Evolutionary conservation across 1,140 invertebrate genomes (phyloP).

Genomic region (Amyelois transitella): DNA sequence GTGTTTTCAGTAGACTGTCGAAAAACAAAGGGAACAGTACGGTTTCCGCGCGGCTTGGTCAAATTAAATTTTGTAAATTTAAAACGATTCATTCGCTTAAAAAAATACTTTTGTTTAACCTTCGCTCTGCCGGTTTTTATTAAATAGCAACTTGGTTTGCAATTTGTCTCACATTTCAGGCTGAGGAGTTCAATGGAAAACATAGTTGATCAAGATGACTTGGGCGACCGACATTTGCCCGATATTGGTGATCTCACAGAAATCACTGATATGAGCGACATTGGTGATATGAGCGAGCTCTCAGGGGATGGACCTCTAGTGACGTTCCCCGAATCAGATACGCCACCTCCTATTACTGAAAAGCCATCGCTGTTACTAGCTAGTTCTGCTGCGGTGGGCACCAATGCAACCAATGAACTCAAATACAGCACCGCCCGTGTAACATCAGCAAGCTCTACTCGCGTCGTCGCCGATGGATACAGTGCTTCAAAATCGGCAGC

Average conservation of each 20-base stretch:
- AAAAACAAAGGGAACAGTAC: conserved; percentile 65
- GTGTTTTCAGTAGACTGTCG: conserved; percentile 63
- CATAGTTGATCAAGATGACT: conserved; percentile 75
- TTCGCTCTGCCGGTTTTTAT: neutral
- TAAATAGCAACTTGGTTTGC: neutral
- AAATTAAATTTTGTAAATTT: conserved; percentile 12
- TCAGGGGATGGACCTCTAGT: conserved; percentile 76
- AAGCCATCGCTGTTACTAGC: conserved; percentile 64
- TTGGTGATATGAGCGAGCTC: conserved; percentile 72
- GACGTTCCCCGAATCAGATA: conserved; percentile 86
- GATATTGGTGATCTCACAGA: conserved; percentile 74
- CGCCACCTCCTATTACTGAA: conserved; percentile 74
- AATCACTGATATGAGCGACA: conserved; percentile 61
- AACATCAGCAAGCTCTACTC: conserved; percentile 87
- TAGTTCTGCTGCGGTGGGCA: conserved; percentile 46
- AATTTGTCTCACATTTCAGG: conserved; percentile 52
- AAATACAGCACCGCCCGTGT: conserved; percentile 84
- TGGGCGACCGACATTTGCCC: conserved; percentile 50
- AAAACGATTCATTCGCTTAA: neutral
- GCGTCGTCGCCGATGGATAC: conserved; percentile 87
- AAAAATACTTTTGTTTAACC: neutral
- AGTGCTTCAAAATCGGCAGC: conserved; percentile 84
- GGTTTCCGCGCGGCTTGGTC: conserved; percentile 24
- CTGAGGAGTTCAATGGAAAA: conserved; percentile 80
- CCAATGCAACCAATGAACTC: conserved; percentile 62